phyloP scores from a whole-genome alignment of 2,113 vertebrate species.

The Agapornis roseicollis region DNA sequence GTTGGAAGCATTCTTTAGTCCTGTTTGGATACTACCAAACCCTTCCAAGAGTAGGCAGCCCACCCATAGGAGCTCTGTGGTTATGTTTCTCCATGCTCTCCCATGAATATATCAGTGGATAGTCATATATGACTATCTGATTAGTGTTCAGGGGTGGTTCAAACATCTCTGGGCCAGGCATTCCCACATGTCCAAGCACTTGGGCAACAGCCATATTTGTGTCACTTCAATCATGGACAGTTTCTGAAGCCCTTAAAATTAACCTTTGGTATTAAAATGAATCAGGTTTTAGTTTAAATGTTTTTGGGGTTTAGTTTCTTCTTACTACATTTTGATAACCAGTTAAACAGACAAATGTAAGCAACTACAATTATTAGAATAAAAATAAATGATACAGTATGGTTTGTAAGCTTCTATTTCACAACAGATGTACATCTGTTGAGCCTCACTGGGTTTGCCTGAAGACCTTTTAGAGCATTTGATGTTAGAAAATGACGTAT shows the following conservation, averaged over 20 bases:
- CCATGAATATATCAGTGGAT: background rate
- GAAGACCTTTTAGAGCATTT: background rate
- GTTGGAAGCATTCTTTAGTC: background rate
- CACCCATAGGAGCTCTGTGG: fast-evolving
- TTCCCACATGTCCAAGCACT: background rate
- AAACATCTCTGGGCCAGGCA: background rate
- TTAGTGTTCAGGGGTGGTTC: background rate
- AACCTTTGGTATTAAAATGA: background rate
- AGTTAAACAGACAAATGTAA: background rate
- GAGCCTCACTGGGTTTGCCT: background rate
- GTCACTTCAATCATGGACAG: background rate
- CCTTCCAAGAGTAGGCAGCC: background rate
- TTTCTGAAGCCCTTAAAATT: background rate
- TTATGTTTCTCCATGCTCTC: background rate
- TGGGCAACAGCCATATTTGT: background rate
- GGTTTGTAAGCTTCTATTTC: background rate
- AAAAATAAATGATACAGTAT: too few species aligned
- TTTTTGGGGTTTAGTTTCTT: background rate
- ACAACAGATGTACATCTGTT: background rate
- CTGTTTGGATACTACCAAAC: background rate
- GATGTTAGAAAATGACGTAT: background rate
- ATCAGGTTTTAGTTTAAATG: background rate
- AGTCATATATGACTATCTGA: background rate
- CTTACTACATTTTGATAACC: background rate
- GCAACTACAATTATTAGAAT: background rate